A percentile compares a stretch with the other conserved stretches of the same genome.
phyloP scores from a whole-genome alignment of 2,888 invertebrate species.

The Cyaniris semiargus region DNA sequence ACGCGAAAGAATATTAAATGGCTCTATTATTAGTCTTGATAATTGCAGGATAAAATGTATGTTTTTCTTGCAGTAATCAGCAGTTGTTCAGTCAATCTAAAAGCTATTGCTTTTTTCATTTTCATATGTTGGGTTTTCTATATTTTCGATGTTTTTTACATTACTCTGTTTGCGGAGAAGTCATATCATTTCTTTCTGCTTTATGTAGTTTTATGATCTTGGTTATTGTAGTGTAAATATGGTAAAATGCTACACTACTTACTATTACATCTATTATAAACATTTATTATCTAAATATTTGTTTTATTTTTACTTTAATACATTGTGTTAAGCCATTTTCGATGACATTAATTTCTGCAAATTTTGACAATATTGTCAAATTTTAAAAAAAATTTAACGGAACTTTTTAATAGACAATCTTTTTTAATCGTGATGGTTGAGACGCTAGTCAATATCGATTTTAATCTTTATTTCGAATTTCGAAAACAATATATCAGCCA shows the following conservation, averaged over 20 bases:
- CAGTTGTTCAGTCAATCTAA: no score
- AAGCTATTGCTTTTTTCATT: no score
- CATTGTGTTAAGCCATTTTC: background rate
- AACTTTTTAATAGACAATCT: background rate
- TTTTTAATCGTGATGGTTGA: background rate
- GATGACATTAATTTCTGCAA: background rate
- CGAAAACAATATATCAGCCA: no score
- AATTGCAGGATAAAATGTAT: no score
- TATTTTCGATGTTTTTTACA: background rate
- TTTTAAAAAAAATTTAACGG: background rate
- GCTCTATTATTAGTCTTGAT: no score
- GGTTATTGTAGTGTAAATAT: constrained; percentile 8
- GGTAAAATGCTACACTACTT: background rate
- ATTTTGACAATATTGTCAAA: background rate
- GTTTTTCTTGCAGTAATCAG: no score
- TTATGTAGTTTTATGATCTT: background rate
- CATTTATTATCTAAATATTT: background rate
- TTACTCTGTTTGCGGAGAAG: background rate
- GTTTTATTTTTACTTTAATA: background rate
- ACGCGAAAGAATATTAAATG: no score
- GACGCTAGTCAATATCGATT: background rate
- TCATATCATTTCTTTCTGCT: background rate
- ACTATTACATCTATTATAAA: constrained; percentile 8
- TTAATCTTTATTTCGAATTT: no score
- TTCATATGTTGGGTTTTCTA: background rate